Evolutionary conservation across 2,113 vertebrate species (phyloP).

Genomic region (Serinus canaria): DNA sequence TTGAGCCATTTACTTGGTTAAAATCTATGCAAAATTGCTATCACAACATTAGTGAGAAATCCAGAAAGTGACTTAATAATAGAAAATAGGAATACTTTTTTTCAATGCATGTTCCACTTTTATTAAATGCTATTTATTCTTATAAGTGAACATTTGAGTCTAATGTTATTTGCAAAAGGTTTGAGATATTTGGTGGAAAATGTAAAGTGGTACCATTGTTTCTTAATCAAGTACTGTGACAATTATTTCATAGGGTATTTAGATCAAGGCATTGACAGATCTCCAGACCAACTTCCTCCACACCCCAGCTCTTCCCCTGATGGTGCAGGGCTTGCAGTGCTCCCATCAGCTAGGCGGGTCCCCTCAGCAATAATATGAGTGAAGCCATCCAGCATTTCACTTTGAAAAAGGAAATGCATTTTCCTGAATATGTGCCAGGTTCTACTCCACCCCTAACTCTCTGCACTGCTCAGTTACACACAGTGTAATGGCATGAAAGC

Average conservation of each 20-base stretch:
- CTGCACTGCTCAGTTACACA: not conserved
- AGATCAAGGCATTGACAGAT: not conserved
- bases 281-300: slow-evolving; percentile 7
- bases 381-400: slow-evolving; percentile 32
- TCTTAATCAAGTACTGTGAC: not conserved
- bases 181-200: not conserved
- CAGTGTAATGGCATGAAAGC: not conserved
- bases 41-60: not conserved
- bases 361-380: not conserved
- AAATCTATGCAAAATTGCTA: not conserved
- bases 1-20: not conserved
- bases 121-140: not conserved
- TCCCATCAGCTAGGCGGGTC: not conserved
- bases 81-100: not conserved
- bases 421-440: slow-evolving; percentile 30
- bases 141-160: not conserved
- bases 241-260: not conserved
- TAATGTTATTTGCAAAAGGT: not conserved
- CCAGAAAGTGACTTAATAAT: not conserved
- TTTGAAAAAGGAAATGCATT: slow-evolving; percentile 59
- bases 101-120: not conserved
- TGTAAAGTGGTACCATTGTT: not conserved
- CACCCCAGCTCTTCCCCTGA: not conserved
- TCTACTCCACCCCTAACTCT: slow-evolving; percentile 26
- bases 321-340: not conserved